These are phyloP conservation scores for Sisyra terminalis DNA, from an alignment of 2,888 invertebrate genomes.

Conservation along the genomic window DNA sequence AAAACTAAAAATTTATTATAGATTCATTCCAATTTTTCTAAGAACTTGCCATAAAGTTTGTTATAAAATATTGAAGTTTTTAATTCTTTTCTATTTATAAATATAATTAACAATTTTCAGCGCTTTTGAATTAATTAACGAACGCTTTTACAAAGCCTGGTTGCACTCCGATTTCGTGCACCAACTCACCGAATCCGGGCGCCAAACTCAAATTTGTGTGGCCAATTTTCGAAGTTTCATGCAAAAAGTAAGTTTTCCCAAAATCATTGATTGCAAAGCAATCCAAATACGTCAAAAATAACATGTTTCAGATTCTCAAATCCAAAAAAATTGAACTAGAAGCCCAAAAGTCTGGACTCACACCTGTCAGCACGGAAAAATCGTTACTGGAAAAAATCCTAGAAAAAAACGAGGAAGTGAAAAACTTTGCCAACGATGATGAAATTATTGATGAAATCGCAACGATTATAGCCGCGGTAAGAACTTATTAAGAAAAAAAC, in stretches of 20 bases:
- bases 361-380: conserved; percentile 8
- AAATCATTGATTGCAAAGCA: too few relatives aligned
- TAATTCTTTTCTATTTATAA: too few relatives aligned
- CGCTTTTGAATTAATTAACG: conserved; percentile 7
- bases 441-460: conserved; percentile 17
- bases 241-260: conserved; percentile 11
- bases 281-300: too few relatives aligned
- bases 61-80: too few relatives aligned
- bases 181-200: conserved; percentile 10
- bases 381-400: conserved; percentile 16
- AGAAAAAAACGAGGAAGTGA: conserved; percentile 14
- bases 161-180: conserved; percentile 10
- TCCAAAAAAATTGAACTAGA: background rate
- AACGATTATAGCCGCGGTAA: conserved; percentile 18
- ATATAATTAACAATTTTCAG: conserved; percentile 7
- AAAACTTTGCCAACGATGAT: conserved; percentile 12
- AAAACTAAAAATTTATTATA: too few relatives aligned
- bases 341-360: background rate
- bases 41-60: too few relatives aligned
- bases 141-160: conserved; percentile 9
- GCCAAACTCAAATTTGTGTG: conserved; percentile 10
- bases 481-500: conserved; percentile 4
- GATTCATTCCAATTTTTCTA: too few relatives aligned
- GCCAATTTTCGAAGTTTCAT: conserved; percentile 12
- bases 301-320: background rate